Evolutionary conservation across 2,113 vertebrate genomes (phyloP).

Genomic region (Nanorana parkeri): DNA sequence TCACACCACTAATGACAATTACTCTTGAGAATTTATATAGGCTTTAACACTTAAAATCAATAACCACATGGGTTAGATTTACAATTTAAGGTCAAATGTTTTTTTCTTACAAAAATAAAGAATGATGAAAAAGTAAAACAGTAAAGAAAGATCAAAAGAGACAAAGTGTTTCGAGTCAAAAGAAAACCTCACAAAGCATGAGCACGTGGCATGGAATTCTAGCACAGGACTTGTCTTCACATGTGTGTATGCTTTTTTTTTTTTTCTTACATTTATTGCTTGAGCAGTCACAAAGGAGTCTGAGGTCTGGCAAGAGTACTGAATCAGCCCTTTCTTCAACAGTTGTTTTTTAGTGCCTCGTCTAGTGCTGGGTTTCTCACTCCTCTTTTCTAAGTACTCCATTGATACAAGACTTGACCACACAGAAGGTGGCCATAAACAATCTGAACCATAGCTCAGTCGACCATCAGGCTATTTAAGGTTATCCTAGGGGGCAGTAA

Average conservation of each 20-base stretch:
- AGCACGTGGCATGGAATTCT: constrained; percentile 40
- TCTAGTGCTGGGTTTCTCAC: constrained; percentile 10
- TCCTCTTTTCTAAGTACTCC: too few relatives aligned
- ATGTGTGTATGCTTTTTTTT: too few relatives aligned
- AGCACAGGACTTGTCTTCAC: constrained; percentile 58
- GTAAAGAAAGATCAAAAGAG: constrained; percentile 34
- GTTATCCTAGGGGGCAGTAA: too few relatives aligned
- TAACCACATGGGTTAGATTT: too few relatives aligned
- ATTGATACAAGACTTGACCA: too few relatives aligned
- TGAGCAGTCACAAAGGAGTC: constrained; percentile 71
- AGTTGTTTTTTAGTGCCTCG: constrained; percentile 60
- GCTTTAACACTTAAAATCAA: too few relatives aligned
- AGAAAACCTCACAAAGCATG: not conserved
- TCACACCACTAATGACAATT: too few relatives aligned
- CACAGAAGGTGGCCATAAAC: too few relatives aligned
- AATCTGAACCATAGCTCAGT: too few relatives aligned
- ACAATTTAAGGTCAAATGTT: too few relatives aligned
- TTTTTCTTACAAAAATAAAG: not conserved
- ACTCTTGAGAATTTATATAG: too few relatives aligned
- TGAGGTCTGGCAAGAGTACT: constrained; percentile 76
- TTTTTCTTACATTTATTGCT: constrained; percentile 62
- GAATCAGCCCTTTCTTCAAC: constrained; percentile 65
- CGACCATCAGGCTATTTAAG: too few relatives aligned
- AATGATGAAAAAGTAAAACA: not conserved
- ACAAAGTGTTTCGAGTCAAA: constrained; percentile 22